Evolutionary conservation across 1,140 invertebrate genomes (phyloP).

Genomic region (Sminthurinus signatus): DNA sequence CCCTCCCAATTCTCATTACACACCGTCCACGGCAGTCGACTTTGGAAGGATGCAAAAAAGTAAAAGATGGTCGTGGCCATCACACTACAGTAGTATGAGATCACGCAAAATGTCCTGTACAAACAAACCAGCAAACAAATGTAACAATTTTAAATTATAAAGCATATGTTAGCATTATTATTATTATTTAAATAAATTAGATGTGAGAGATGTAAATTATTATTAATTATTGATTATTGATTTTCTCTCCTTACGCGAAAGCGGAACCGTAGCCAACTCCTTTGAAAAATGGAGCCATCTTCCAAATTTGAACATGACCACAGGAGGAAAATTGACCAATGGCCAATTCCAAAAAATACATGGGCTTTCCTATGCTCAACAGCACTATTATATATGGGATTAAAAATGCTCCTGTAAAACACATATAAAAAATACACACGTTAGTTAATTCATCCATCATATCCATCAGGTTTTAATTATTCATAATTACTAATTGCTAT

Average conservation of each 20-base stretch:
- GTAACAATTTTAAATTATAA: no score
- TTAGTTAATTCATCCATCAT: neutral
- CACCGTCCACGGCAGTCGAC: slow-evolving; percentile 43
- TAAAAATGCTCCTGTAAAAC: slow-evolving; percentile 18
- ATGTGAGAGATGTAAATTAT: no score
- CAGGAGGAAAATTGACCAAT: slow-evolving; percentile 51
- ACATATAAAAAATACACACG: neutral
- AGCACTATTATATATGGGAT: slow-evolving; percentile 26
- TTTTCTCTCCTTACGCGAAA: slow-evolving; percentile 35
- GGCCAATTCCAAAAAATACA: slow-evolving; percentile 45
- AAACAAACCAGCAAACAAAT: no score
- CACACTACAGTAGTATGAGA: slow-evolving; percentile 47
- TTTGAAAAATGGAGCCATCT: neutral
- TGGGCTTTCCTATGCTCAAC: slow-evolving; percentile 14
- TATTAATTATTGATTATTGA: no score
- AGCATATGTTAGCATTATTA: no score
- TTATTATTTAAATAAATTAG: no score
- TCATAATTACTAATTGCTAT: no score
- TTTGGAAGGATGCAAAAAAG: slow-evolving; percentile 45
- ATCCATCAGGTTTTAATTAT: neutral
- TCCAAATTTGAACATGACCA: slow-evolving; percentile 45
- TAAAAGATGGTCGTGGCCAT: slow-evolving; percentile 48
- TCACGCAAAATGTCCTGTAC: slow-evolving; percentile 33
- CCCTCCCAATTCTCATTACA: slow-evolving; percentile 43
- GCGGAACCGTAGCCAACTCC: slow-evolving; percentile 34